These are phyloP conservation scores for Eupleurogrammus muticus DNA, from an alignment of 2,797 vertebrate species.

Conservation along the genomic window DNA sequence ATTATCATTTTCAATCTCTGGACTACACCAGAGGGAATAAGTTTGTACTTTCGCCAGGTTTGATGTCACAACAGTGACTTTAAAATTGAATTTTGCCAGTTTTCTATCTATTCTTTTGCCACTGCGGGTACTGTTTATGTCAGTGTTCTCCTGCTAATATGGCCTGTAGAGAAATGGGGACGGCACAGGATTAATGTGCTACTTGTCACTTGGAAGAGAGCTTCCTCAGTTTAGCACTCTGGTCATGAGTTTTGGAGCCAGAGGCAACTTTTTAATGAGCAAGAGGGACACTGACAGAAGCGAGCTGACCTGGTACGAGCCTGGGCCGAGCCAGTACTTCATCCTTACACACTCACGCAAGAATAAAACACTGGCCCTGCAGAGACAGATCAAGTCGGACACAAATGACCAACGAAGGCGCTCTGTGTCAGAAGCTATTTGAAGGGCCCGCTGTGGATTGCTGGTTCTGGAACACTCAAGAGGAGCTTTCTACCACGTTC, in stretches of 20 bases:
- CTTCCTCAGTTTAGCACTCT: slow-evolving; percentile 42
- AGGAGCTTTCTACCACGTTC: slow-evolving; percentile 32
- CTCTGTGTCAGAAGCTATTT: slow-evolving; percentile 63
- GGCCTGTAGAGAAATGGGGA: slow-evolving; percentile 20
- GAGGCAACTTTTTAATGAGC: slow-evolving; percentile 71
- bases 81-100: slow-evolving; percentile 48
- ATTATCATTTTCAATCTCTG: slow-evolving; percentile 49
- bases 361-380: slow-evolving; percentile 20
- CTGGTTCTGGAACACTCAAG: slow-evolving; percentile 36
- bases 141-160: slow-evolving; percentile 25
- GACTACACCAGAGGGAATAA: slow-evolving; percentile 35
- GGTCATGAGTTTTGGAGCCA: slow-evolving; percentile 52
- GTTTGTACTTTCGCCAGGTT: slow-evolving; percentile 31
- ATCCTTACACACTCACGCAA: slow-evolving; percentile 18
- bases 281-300: slow-evolving; percentile 36
- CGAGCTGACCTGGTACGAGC: slow-evolving; percentile 41
- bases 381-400: slow-evolving; percentile 58
- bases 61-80: slow-evolving; percentile 47
- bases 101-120: slow-evolving; percentile 1
- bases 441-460: slow-evolving; percentile 31
- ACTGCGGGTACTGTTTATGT: slow-evolving; percentile 20
- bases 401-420: slow-evolving; percentile 56
- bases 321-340: slow-evolving; percentile 9
- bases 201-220: slow-evolving; percentile 45
- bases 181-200: slow-evolving; percentile 37